Evolutionary conservation across 2,113 vertebrate genomes (phyloP), one percentile per base, ranked within the genome.

Genomic region (Pterocles burchelli): DNA sequence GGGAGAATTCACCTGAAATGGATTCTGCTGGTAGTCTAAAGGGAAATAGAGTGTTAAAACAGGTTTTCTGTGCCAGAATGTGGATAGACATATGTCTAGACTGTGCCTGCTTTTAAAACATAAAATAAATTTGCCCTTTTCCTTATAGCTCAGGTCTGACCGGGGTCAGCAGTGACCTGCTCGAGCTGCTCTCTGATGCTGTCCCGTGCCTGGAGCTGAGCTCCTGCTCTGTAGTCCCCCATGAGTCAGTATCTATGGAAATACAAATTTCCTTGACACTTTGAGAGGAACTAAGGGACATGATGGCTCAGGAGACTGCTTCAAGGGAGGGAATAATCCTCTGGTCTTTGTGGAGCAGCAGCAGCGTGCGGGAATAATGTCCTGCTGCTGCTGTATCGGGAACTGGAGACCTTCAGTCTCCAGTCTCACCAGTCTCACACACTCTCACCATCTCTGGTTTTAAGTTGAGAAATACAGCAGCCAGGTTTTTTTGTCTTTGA

Each of bases 391-490:
- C 13, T 61, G 54, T 28, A 48, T 24, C 31, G 57, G 34, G 55
- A 87, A 17, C 5, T 58, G 19, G 43, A 51, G 45, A 41, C 26
- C 70, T 75, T 67, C 62, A 8, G 3, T 28, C n/a, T 76, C 25
- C 11, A 12, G n/a, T 34, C 51, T n/a, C 12, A 3, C 4, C 11
- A 12, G n/a, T 31, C 51, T n/a, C 12, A 3, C 4, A 13, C 8
- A 1, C 41, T 43, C 34, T 78, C 13, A 8, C 22, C 25, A 10
- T 54, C 43, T 51, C 38, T 72, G 4, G 11, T 68, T 75, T 89
- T 49, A 38, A 57, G 49, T 36, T 33, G 62, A 63, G 45, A 52
- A 73, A 67, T 52, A 8, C 38, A 80, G 49, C 74, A 89, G 36
- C 10, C 25, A 70, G 34, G 19, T 22, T 43, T 29, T 51, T 34